Evolutionary conservation across 2,113 vertebrate species (phyloP).

Genomic region (Lipotes vexillifer): DNA sequence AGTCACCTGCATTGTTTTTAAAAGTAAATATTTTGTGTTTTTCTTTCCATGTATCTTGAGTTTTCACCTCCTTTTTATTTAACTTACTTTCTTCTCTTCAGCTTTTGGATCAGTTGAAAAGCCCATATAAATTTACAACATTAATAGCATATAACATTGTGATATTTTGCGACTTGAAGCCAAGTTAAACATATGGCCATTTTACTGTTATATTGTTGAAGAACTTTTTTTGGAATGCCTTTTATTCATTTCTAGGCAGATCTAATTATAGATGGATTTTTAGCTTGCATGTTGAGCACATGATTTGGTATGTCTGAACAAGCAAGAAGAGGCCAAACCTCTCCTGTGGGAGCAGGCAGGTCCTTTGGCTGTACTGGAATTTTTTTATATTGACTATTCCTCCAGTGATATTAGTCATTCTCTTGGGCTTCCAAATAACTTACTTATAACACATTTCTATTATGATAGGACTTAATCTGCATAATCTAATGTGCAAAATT

Average conservation of each 20-base stretch:
- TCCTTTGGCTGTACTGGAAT: neutral
- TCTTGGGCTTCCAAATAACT: neutral
- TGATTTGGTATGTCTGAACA: neutral
- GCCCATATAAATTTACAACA: conserved; percentile 23
- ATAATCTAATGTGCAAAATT: neutral
- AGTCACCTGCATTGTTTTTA: neutral
- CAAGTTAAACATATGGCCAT: conserved; percentile 64
- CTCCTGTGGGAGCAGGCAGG: neutral
- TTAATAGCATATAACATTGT: neutral
- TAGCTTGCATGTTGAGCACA: conserved; percentile 2
- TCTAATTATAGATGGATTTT: conserved; percentile 53
- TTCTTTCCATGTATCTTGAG: neutral
- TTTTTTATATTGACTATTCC: neutral
- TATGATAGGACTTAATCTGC: neutral
- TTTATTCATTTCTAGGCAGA: conserved; percentile 48
- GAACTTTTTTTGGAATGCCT: conserved; percentile 45
- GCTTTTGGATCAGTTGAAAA: conserved; percentile 15
- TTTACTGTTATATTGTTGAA: conserved; percentile 37
- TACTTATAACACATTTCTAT: neutral
- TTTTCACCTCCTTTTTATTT: neutral
- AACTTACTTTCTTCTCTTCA: neutral
- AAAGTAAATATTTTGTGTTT: neutral
- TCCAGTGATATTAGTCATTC: neutral
- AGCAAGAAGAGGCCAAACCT: neutral
- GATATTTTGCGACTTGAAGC: conserved; percentile 46